Base-by-base conservation (phyloP, 2,797 vertebrate genomes). In the Myotis vivesi region DNA sequence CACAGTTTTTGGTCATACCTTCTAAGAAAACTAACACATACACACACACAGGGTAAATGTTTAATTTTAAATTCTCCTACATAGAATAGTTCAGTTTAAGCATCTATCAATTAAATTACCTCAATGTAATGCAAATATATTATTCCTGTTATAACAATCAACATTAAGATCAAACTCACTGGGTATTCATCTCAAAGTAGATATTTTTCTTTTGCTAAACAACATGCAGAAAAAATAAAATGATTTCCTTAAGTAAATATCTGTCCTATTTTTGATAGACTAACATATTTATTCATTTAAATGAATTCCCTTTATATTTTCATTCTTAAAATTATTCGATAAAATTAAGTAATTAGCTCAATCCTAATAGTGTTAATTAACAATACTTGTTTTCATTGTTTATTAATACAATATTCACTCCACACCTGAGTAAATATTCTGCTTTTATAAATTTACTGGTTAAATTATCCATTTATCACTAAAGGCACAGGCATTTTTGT, bases 351-450 rank as follows among this genome's bases (percentile, higher is more conserved):
- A 95, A 89, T 95, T 90, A 91, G 36, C 66, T 96, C 86, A 85
- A 33, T 22, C 11, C 0, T 10, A 81, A 73, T 66, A 79, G 90
- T 91, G n/a, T 89, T 89, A 80, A 89, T 88, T 91, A 96, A 6
- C 41, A 89, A 68, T 88, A 89, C 57, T 82, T 7, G 46, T 94
- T 89, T 95, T 92, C 51, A 68, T 79, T 77, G 83, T 95, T 97
- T 95, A 92, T 91, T 97, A 94, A 94, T 92, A 38, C 5, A 95
- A 77, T 89, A 82, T 36, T 96, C 9, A n/a, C 89, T 81, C 92
- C 75, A 86, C 92, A 97, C 89, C 92, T 97, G 96, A 94, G 73
- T 95, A 97, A 97, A 98, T 91, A 97, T 36, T 68, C 91, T 30
- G 90, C 71, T 73, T 57, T 81, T 20, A 89, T 86, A 94, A 93